Evolutionary conservation across 2,888 invertebrate genomes (phyloP).

Genomic region (Sinohyriopsis cumingii): DNA sequence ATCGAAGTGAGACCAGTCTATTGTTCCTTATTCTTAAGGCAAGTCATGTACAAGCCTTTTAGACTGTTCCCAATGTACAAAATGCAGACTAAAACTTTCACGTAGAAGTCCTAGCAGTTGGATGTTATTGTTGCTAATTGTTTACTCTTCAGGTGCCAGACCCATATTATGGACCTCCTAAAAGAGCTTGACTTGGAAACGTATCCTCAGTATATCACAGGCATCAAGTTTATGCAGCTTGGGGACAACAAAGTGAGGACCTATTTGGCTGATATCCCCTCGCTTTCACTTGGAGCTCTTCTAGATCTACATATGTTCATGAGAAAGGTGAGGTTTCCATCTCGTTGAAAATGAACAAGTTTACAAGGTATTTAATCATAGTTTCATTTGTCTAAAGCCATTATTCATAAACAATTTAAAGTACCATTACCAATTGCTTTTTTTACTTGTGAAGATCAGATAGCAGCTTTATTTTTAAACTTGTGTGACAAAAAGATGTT

Average conservation of each 20-base stretch:
- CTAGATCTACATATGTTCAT: conserved; percentile 64
- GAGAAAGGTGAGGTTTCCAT: conserved; percentile 49
- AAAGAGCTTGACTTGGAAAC: conserved; percentile 63
- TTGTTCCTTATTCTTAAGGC: too few relatives aligned
- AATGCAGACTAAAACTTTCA: too few relatives aligned
- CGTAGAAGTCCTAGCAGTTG: too few relatives aligned
- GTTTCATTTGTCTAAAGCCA: neutral
- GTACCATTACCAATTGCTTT: too few relatives aligned
- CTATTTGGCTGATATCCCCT: conserved; percentile 65
- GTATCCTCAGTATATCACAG: conserved; percentile 60
- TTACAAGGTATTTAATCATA: neutral
- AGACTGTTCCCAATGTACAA: too few relatives aligned
- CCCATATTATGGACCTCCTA: conserved; percentile 65
- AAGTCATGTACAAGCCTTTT: too few relatives aligned
- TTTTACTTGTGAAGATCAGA: too few relatives aligned
- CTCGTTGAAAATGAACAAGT: too few relatives aligned
- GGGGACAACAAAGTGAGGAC: conserved; percentile 49
- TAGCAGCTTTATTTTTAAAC: too few relatives aligned
- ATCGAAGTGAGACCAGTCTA: too few relatives aligned
- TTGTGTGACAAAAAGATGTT: too few relatives aligned
- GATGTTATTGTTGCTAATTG: too few relatives aligned
- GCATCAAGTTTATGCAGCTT: conserved; percentile 66
- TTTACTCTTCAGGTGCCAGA: conserved; percentile 56
- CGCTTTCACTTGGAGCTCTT: conserved; percentile 56
- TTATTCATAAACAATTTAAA: neutral